These are phyloP conservation scores for Acronicta alni DNA, from an alignment of 2,888 invertebrate genomes.

Conservation along the genomic window DNA sequence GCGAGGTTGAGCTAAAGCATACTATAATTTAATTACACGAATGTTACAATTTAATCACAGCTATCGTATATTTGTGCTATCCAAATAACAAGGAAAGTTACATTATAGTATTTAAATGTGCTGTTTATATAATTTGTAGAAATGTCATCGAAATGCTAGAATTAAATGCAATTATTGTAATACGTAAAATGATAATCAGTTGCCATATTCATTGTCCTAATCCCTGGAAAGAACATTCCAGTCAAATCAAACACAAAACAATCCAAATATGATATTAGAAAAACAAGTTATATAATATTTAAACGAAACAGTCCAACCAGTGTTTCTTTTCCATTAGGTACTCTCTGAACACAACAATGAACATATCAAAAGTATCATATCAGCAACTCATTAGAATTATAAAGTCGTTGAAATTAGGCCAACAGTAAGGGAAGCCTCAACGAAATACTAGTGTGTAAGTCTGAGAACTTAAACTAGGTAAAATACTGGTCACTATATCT, in stretches of 20 bases:
- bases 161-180: conserved; percentile 59
- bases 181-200: conserved; percentile 50
- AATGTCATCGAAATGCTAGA: conserved; percentile 55
- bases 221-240: conserved; percentile 27
- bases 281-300: conserved; percentile 16
- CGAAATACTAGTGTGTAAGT: conserved; percentile 40
- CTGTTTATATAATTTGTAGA: conserved; percentile 31
- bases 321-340: conserved; percentile 18
- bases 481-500: conserved; percentile 56
- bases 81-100: conserved; percentile 26
- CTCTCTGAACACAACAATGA: conserved; percentile 31
- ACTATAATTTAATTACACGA: conserved; percentile 38
- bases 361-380: conserved; percentile 26
- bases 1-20: conserved; percentile 34
- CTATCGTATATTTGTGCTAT: conserved; percentile 47
- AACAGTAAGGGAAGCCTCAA: conserved; percentile 20
- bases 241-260: conserved; percentile 31
- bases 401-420: conserved; percentile 5
- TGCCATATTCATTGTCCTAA: conserved; percentile 47
- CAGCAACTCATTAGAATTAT: conserved; percentile 21
- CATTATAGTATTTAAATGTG: conserved; percentile 14
- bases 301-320: conserved; percentile 38
- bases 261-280: conserved; percentile 22
- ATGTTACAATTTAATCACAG: conserved; percentile 54
- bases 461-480: conserved; percentile 49